phyloP scores from a whole-genome alignment of 2,797 vertebrate genomes.

The Otolemur crassicaudatus region DNA sequence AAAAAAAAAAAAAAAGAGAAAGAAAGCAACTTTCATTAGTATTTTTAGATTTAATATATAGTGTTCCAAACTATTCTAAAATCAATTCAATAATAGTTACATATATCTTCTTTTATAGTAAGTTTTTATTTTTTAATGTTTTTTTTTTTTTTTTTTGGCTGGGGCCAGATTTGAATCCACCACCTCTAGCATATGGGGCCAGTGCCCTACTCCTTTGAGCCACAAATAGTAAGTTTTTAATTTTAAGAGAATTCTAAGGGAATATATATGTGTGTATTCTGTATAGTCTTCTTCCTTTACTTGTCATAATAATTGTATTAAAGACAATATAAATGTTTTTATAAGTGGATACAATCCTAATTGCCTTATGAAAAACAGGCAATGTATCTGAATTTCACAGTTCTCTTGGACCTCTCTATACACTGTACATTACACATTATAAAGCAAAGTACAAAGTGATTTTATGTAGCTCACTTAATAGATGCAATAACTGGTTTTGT shows the following conservation, averaged over 20 bases:
- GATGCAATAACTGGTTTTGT: neutral
- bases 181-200: no score
- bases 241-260: constrained; percentile 29
- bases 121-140: neutral
- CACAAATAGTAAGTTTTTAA: neutral
- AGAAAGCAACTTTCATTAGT: neutral
- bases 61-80: neutral
- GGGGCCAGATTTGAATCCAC: no score
- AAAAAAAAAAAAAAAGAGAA: no score
- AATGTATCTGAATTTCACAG: neutral
- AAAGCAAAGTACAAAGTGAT: neutral
- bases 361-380: neutral
- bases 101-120: neutral
- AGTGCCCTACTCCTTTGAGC: no score
- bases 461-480: constrained; percentile 28
- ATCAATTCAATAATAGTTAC: neutral
- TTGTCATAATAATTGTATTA: neutral
- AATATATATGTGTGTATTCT: neutral
- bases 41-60: neutral
- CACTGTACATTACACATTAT: neutral
- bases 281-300: neutral
- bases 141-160: no score
- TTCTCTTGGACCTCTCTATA: neutral
- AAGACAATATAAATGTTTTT: neutral
- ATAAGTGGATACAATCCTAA: neutral